Evolutionary conservation across 2,797 vertebrate genomes (phyloP), one percentile per base, ranked within the genome.

Genomic region (Macroramphosus scolopax): DNA sequence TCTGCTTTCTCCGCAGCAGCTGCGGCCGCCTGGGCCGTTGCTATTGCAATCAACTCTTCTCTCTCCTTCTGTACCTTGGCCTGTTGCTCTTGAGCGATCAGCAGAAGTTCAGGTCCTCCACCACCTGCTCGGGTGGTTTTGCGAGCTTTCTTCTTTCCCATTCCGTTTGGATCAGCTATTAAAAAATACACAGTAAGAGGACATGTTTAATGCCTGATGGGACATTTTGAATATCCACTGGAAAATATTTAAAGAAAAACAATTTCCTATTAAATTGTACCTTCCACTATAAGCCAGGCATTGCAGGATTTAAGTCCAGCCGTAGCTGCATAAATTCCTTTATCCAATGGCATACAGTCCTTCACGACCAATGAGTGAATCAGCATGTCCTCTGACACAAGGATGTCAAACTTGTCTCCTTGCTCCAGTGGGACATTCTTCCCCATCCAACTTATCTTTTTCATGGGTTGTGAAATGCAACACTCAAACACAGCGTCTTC

Each of bases 281-380:
- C 75, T 82, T 92, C 91, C 5, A 96, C 89, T 17, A 92, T 39
- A 25, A 97, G 90, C 92, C 93, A 96, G 56, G 92, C 92, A 1
- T 75, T 94, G 51, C 92, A 92, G 31, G 88, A 85, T 5, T 83
- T 72, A 1, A 88, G 75, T 17, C 92, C 92, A 0, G 72, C 79
- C 20, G 78, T 61, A 1, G 94, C 89, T 0, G 90, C 80, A 49
- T 93, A 96, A 57, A 93, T 90, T 18, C 94, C 94, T 2, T 82
- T 91, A 81, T 95, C 94, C 37, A 92, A 62, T 17, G 80, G 60
- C 41, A 28, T 47, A 7, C 78, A 84, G 1, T 90, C 89, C 46
- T 87, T 92, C 30, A 95, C 76, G 33, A 91, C 46, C 72, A 95
- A 74, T 52, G 60, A 73, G 71, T 97, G 93, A 68, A 87, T 93